Evolutionary conservation across 2,797 vertebrate genomes (phyloP), one percentile per base, ranked within the genome.

Genomic region (Labroides dimidiatus): DNA sequence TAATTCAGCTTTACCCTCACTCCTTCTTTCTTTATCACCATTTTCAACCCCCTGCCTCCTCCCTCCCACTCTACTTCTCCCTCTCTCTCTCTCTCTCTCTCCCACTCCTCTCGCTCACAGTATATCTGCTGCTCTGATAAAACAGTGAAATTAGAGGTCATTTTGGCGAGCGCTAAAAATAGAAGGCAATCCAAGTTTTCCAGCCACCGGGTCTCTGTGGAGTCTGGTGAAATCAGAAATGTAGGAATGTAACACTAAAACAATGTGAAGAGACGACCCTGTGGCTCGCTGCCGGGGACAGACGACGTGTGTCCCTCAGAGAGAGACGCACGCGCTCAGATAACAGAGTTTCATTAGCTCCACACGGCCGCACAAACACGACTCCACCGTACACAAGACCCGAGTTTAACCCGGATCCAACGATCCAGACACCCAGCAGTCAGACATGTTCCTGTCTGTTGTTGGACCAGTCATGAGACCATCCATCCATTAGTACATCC

Each of bases 111-210:
- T 63, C 14, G 2, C 63, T 59, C 30, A 47, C 69, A 48, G 44
- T 57, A 27, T 62, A 64, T 78, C 75, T 60, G 52, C 27, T 64
- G 8, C 78, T 78, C 74, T 81, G 81, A 85, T 86, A 81, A 84
- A 87, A 88, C 81, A 45, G 72, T 70, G 80, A 86, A 91, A 90
- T 91, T 91, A 90, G 79, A 90, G 87, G 89, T 90, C 87, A 87
- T 86, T 88, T 84, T 82, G 68, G 57, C 12, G 63, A 48, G 77
- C 50, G 79, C 84, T 76, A 82, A 84, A 91, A 90, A 91, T 91
- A 93, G 89, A 85, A 84, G 80, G 78, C 85, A 87, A 88, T 89
- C 84, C 82, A 59, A 88, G 84, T 87, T 80, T 51, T 33, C 78
- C 85, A 81, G 87, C 84, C 88, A 75, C 49, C 24, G 10, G 64